A percentile compares a stretch with the other conserved stretches of the same genome.
These are phyloP conservation scores for Hyphantria cunea DNA, from an alignment of 1,140 invertebrate species.

Conservation along the genomic window DNA sequence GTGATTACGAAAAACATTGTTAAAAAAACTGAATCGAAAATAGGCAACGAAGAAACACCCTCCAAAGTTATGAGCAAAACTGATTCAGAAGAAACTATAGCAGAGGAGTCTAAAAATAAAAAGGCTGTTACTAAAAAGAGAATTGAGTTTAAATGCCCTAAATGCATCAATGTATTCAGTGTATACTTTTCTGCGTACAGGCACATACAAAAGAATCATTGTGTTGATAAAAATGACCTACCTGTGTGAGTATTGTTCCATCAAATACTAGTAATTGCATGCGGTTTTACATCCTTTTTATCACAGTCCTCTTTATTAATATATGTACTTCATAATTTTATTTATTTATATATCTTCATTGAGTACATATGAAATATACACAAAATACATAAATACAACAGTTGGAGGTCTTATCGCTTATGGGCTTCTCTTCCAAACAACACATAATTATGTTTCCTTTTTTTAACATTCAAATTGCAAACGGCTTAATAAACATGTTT, in stretches of 20 bases:
- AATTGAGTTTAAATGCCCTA: constrained; percentile 53
- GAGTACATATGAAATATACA: too few relatives aligned
- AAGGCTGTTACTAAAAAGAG: constrained; percentile 13
- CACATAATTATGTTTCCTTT: too few relatives aligned
- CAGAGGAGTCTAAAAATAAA: neutral
- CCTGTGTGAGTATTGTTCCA: constrained; percentile 51
- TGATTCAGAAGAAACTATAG: constrained; percentile 21
- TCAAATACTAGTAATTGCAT: neutral
- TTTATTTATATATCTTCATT: too few relatives aligned
- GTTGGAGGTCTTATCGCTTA: too few relatives aligned
- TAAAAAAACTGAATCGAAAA: neutral
- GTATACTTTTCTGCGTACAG: constrained; percentile 50
- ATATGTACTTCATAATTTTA: too few relatives aligned
- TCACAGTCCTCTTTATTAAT: too few relatives aligned
- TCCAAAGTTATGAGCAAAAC: neutral
- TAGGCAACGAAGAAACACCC: neutral
- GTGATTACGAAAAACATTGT: neutral
- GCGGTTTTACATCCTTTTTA: too few relatives aligned
- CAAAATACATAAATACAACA: too few relatives aligned
- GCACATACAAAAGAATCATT: constrained; percentile 61
- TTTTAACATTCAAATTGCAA: too few relatives aligned
- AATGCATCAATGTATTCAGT: constrained; percentile 42
- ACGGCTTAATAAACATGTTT: too few relatives aligned
- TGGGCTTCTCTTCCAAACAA: too few relatives aligned
- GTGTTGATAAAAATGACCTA: constrained; percentile 38